Conservation (phyloP, 2,113 vertebrate genomes). For the Scolopax mira region DNA sequence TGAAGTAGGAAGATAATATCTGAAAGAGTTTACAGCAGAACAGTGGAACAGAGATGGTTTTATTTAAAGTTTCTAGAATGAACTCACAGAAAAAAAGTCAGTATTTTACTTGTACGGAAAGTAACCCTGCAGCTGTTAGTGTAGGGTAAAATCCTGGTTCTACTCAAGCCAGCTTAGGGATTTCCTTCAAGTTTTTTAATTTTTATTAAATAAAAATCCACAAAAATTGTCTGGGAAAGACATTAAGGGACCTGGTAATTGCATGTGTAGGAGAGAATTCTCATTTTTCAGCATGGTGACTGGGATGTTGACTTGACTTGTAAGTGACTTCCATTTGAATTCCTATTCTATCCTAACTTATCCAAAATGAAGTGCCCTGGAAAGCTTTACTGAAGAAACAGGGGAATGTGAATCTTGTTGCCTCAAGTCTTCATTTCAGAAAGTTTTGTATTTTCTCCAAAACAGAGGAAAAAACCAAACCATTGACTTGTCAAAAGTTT, state of each 20-base stretch:
- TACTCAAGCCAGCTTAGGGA: neutral
- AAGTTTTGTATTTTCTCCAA: neutral
- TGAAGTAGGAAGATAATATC: neutral
- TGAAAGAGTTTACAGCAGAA: neutral
- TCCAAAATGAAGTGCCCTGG: neutral
- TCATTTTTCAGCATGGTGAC: neutral
- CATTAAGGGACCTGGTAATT: neutral
- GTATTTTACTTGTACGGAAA: neutral
- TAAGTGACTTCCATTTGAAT: neutral
- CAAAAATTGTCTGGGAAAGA: neutral
- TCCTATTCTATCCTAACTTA: neutral
- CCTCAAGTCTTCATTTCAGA: neutral
- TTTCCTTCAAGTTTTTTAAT: neutral
- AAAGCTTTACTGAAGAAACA: neutral
- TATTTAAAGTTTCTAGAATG: neutral
- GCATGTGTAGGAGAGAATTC: neutral
- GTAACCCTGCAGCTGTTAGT: neutral
- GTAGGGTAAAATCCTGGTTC: neutral
- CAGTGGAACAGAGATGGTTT: neutral
- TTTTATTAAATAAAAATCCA: neutral
- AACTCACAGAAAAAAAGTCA: neutral
- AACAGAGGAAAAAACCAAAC: neutral
- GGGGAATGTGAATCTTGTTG: neutral
- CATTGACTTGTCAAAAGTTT: conserved; percentile 12
- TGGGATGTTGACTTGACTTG: neutral